Base-by-base conservation (phyloP, 2,888 invertebrate genomes). In the Drosophila leonis region DNA sequence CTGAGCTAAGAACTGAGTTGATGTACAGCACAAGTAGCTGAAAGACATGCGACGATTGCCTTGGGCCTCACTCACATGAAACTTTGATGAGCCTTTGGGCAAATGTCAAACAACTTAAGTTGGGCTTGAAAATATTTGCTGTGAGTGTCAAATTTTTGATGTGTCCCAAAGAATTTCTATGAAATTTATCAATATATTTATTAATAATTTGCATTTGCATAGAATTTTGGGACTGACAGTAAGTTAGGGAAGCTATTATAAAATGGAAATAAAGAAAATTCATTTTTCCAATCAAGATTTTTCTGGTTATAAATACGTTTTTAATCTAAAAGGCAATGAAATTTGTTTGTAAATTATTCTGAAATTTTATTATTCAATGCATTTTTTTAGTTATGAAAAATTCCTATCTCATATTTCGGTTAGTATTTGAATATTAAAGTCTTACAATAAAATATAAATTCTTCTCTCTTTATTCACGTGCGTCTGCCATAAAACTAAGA, bases 11-110 rank as follows among this genome's bases (percentile, higher is more conserved):
- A 15, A 10, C 46, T 29, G 9, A 15, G n/a, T 5, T 29, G 29
- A n/a, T 48, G 35, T 31, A 18, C 4, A 12, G 18, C 9, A 8
- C 33, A 33, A 35, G 51, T 10, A 18, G 44, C 18, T 46, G 27
- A 4, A 48, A 35, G 20, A 49, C 31, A n/a, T 2, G 24, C 24
- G 37, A 44, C 44, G 54, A 68, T 42, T 37, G 49, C 60, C 57
- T 33, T 37, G 67, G 35, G 57, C 59, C 46, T 27, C 35, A 52
- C 44, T 33, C 35, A n/a, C 9, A 49, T 55, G 48, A 42, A 61
- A 62, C 24, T 65, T 62, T 65, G 15, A 54, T 61, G 31, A 18
- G 15, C 29, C 42, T 8, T 10, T 35, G 20, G 4, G 9, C 27
- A 55, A 48, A 33, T 35, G 27, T 33, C 37, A 7, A 46, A 48